Evolutionary conservation across 1,140 invertebrate genomes (phyloP), one percentile per base, ranked within the genome.

Genomic region (Habropoda laboriosa): DNA sequence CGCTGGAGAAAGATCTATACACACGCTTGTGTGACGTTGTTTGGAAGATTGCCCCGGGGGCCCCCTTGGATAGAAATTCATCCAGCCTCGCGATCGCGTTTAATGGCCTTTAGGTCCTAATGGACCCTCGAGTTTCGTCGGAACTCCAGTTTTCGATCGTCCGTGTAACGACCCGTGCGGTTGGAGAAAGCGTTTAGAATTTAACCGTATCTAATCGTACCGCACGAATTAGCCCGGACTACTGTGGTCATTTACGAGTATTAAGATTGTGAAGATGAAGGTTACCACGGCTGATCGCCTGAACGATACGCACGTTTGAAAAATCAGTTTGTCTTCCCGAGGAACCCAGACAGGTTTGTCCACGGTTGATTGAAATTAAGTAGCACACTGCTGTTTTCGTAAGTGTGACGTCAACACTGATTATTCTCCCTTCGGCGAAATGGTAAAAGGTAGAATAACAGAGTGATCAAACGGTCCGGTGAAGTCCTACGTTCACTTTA

Each of bases 1-100:
- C n/a, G 42, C 42, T 55, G 42, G 24, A 68, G 35, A 40, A 68
- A 74, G 64, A 75, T 75, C 42, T 67, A 79, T 64, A 79, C 55
- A 21, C 27, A 32, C 55, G n/a, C n/a, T n/a, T n/a, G n/a, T n/a
- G 47, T 38, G 57, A 40, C 21, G 58, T 16, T 45, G 57, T 21
- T 27, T 10, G 38, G 42, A 40, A 53, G 51, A 71, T 71, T 61
- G 45, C 42, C 49, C 27, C 32, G n/a, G 53, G 64, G 30, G 49
- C 18, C 13, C 30, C 63, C 60, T 38, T 42, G 47, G 30, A 71
- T 32, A 38, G 58, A 61, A 74, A n/a, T n/a, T n/a, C n/a, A n/a
- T 40, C 21, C 58, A 35, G 18, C 27, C 0, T 27, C 30, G 64
- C 45, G 73, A 27, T 32, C 42, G 57, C 12, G 61, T 71, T 70